phyloP scores from a whole-genome alignment of 2,888 invertebrate species.

The Panopea generosa region DNA sequence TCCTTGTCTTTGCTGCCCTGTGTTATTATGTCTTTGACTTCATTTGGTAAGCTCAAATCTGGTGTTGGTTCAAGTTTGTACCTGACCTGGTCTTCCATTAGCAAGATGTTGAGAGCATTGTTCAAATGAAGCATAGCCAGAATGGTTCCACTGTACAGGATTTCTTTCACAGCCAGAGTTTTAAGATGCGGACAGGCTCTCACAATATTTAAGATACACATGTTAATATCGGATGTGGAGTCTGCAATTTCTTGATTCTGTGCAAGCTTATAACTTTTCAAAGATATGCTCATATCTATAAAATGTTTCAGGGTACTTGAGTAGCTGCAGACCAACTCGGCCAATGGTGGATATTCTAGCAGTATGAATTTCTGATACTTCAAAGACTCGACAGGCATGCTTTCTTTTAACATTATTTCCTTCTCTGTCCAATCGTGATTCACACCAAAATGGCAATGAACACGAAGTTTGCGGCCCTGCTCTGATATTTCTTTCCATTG shows the following conservation, averaged over 20 bases:
- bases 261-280: constrained; percentile 33
- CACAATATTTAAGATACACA: constrained; percentile 51
- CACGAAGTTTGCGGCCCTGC: constrained; percentile 52
- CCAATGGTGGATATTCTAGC: constrained; percentile 45
- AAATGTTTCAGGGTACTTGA: constrained; percentile 57
- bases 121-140: constrained; percentile 58
- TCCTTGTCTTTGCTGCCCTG: background rate
- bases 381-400: constrained; percentile 61
- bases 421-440: constrained; percentile 65
- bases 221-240: constrained; percentile 33
- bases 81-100: constrained; percentile 60
- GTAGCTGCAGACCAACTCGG: constrained; percentile 42
- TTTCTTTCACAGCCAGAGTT: constrained; percentile 63
- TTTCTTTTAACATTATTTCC: constrained; percentile 60
- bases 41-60: background rate
- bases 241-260: constrained; percentile 13
- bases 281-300: constrained; percentile 56
- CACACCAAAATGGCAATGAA: constrained; percentile 60
- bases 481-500: constrained; percentile 64
- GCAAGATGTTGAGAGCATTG: constrained; percentile 47
- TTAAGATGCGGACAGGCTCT: constrained; percentile 53
- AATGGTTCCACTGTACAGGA: constrained; percentile 55
- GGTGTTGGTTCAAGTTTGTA: constrained; percentile 13
- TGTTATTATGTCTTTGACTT: background rate
- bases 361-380: constrained; percentile 54